Percentiles rank a stretch among this genome's conserved stretches.
phyloP scores from a whole-genome alignment of 2,888 invertebrate genomes.

The Cryptocheilus praepositus region DNA sequence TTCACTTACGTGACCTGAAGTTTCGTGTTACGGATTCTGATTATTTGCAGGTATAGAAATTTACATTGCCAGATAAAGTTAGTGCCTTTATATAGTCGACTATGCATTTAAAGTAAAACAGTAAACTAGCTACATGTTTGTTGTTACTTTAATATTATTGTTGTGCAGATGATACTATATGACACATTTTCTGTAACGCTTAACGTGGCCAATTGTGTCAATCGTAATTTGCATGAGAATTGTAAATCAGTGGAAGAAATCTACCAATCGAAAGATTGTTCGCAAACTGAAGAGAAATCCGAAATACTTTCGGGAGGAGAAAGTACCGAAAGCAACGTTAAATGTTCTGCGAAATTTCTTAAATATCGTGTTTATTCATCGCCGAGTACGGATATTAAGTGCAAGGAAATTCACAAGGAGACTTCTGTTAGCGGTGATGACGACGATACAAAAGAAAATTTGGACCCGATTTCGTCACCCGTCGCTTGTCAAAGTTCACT shows the following conservation, averaged over 20 bases:
- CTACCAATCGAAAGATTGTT: no score
- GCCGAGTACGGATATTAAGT: no score
- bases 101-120: not conserved
- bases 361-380: no score
- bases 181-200: constrained; percentile 64
- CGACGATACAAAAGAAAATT: constrained; percentile 1
- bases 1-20: constrained; percentile 63
- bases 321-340: no score
- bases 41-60: constrained; percentile 59
- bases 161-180: constrained; percentile 60
- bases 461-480: not conserved
- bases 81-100: not conserved
- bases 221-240: no score
- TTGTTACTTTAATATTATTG: not conserved
- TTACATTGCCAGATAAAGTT: not conserved
- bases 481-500: no score
- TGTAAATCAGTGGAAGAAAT: no score
- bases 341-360: no score
- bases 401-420: no score
- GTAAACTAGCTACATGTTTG: not conserved
- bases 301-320: no score
- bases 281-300: no score
- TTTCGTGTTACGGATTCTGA: constrained; percentile 58
- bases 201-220: constrained; percentile 39
- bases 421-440: no score